These are phyloP conservation scores for Tragelaphus oryx DNA, from an alignment of 2,797 vertebrate genomes.

Conservation along the genomic window DNA sequence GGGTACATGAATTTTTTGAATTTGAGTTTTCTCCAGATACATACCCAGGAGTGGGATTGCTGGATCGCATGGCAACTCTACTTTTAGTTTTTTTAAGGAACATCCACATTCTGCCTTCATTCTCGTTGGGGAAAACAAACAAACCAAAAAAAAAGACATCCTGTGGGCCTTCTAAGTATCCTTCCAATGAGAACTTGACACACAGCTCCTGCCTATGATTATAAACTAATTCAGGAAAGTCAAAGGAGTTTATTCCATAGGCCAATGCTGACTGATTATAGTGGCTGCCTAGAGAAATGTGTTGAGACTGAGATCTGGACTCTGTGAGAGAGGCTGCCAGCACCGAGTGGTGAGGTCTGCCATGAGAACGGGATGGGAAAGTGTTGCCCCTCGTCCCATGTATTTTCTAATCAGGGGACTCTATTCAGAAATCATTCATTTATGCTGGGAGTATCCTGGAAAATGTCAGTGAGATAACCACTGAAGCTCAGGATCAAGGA, in stretches of 20 bases:
- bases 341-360: not conserved
- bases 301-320: not conserved
- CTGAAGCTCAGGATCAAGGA: not conserved
- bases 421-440: not conserved
- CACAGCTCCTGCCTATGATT: not conserved
- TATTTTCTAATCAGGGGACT: not conserved
- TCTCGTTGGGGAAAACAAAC: not conserved
- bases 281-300: not conserved
- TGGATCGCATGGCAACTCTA: not conserved
- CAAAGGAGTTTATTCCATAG: not conserved
- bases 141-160: not conserved
- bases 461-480: not conserved
- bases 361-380: not conserved
- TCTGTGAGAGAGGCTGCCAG: not conserved
- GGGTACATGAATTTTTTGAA: not conserved
- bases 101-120: not conserved
- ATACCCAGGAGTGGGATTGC: not conserved
- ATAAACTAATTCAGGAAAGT: not conserved
- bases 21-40: not conserved
- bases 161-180: not conserved
- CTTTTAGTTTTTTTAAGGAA: not conserved
- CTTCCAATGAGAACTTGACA: not conserved
- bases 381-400: accelerated
- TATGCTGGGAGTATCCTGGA: not conserved
- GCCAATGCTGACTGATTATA: not conserved